A percentile compares a stretch with the other conserved stretches of the same genome.
Evolutionary conservation across 2,888 invertebrate species (phyloP).

Genomic region (Eupithecia insigniata): DNA sequence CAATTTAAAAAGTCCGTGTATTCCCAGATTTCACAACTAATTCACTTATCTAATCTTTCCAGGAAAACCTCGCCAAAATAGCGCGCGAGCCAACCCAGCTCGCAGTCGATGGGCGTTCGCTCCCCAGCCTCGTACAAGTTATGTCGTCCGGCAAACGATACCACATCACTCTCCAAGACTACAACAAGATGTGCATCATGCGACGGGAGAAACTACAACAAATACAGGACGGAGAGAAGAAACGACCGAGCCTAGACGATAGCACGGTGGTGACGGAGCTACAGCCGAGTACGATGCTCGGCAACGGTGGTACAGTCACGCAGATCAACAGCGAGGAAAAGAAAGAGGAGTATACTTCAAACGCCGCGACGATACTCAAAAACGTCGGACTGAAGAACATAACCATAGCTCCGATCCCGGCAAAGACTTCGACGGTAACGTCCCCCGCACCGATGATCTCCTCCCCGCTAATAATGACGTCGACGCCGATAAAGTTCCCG

Average conservation of each 20-base stretch:
- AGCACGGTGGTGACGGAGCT: constrained; percentile 70
- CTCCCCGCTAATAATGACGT: constrained; percentile 63
- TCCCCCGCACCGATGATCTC: constrained; percentile 61
- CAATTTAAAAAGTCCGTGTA: neutral
- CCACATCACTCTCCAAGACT: constrained; percentile 90
- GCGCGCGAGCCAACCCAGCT: constrained; percentile 80
- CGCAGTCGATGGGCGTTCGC: constrained; percentile 84
- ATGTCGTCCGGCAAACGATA: constrained; percentile 91
- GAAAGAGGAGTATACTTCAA: constrained; percentile 63
- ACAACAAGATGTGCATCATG: constrained; percentile 91
- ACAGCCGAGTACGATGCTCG: constrained; percentile 69
- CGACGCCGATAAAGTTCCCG: constrained; percentile 66
- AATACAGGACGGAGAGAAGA: constrained; percentile 79
- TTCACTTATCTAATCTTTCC: constrained; percentile 35
- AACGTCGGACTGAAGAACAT: constrained; percentile 80
- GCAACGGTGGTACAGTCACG: constrained; percentile 71
- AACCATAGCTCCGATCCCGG: constrained; percentile 77
- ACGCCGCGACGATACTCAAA: constrained; percentile 76
- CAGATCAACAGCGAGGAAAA: constrained; percentile 61
- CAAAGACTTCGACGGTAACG: constrained; percentile 73
- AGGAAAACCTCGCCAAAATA: constrained; percentile 75
- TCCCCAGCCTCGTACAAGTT: constrained; percentile 88
- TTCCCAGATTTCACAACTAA: neutral
- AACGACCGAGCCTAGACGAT: constrained; percentile 54
- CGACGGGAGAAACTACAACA: constrained; percentile 87